Base-by-base conservation (phyloP, 2,113 vertebrate genomes). In the Gasterosteus nipponicus region DNA sequence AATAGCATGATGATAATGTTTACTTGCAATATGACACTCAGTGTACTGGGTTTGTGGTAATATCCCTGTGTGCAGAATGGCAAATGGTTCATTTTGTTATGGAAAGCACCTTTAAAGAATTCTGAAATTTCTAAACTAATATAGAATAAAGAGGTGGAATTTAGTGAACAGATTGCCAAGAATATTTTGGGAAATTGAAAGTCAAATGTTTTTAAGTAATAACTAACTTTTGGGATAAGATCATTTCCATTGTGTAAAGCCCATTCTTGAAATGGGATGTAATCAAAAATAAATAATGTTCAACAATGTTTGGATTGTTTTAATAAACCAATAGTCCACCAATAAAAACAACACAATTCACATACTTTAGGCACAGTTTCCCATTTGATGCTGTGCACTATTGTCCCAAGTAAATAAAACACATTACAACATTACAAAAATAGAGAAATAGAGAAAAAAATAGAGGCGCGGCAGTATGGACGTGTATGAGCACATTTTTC, bases 381-480 rank as follows among this genome's bases (percentile, higher is more conserved):
- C 83, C 41, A 85, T 91, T 89, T 85, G 76, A 86, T 94, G 79
- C 89, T 93, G 92, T 95, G 94, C 96, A 95, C 92, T 93, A 91
- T 83, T 93, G 90, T 91, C 91, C 89, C 92, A 92, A 89, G 83
- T 77, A 73, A 90, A 83, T 90, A 84, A 85, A 85, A 64, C 87
- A 51, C 46, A 19, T 4, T 49, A 7, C 46, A n/a, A 53, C 51
- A 53, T 54, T 26, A 54, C 10, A 54, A 70, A 72, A 59, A 75
- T 66, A 4, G 26, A 71, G 57, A 76, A 59, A 49, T 35, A 22
- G 69, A 63, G 18, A 19, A 31, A 1, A 16, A 11, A 10, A 47
- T 2, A 10, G 7, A 39, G 49, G 67, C 3, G 35, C 15, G 60
- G 14, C 49, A 4, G 22, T 33, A 6, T 63, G 44, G 57, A 44